phyloP scores from a whole-genome alignment of 2,797 vertebrate species.

The Setipinna tenuifilis region DNA sequence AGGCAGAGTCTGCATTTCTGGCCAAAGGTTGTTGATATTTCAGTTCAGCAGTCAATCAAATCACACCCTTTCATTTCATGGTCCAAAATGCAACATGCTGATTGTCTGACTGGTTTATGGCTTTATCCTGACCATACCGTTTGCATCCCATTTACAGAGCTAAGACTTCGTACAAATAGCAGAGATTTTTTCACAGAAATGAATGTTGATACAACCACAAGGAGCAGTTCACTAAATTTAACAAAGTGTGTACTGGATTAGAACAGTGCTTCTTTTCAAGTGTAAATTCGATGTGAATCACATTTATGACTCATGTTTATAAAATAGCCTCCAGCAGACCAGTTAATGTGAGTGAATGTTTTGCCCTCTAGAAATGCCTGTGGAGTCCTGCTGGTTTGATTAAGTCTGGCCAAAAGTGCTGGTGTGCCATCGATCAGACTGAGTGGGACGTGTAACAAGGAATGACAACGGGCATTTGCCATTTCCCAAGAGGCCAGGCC shows the following conservation, averaged over 20 bases:
- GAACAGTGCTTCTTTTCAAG: neutral
- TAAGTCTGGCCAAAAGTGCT: neutral
- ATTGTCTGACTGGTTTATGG: neutral
- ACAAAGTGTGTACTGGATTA: neutral
- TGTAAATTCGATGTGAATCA: neutral
- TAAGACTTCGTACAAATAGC: neutral
- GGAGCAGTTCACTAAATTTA: neutral
- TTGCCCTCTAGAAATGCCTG: neutral
- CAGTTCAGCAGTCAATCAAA: neutral
- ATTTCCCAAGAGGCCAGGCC: neutral
- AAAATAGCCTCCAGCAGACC: neutral
- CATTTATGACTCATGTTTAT: neutral
- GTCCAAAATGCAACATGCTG: neutral
- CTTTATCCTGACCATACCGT: neutral
- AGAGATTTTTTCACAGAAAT: neutral
- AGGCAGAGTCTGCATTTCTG: neutral
- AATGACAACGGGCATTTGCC: conserved; percentile 4
- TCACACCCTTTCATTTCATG: neutral
- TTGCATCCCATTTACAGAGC: neutral
- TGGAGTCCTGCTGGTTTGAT: neutral
- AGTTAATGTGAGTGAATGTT: neutral
- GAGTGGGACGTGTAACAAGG: neutral
- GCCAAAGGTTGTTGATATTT: neutral
- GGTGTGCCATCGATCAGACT: neutral
- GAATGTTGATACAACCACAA: neutral